Conservation (phyloP, 2,888 invertebrate genomes). For the Tenodera sinensis region DNA sequence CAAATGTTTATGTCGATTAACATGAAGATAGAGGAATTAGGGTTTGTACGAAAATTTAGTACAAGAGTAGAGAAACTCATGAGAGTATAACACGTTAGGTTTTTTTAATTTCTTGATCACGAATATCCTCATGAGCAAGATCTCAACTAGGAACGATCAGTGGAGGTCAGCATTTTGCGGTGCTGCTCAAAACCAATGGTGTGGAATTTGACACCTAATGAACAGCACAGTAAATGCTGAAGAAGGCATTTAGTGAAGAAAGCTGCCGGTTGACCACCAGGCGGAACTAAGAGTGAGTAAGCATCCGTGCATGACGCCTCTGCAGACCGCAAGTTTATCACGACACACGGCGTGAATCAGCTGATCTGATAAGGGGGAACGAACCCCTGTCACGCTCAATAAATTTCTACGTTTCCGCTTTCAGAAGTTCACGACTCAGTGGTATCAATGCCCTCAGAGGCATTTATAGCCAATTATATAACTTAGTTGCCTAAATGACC, state of each 20-base stretch:
- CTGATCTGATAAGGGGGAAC: background rate
- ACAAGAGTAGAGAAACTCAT: too few relatives aligned
- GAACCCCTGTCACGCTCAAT: background rate
- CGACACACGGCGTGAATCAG: background rate
- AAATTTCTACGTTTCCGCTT: background rate
- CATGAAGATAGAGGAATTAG: too few relatives aligned
- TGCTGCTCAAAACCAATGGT: background rate
- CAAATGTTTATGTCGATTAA: too few relatives aligned
- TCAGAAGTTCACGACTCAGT: background rate
- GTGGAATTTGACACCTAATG: background rate
- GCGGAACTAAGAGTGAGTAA: background rate
- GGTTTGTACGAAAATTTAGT: too few relatives aligned
- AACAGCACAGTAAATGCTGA: background rate
- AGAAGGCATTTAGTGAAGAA: background rate
- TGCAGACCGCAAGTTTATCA: background rate
- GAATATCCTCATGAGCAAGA: too few relatives aligned
- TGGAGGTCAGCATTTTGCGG: background rate
- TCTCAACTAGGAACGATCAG: background rate
- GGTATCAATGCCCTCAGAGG: background rate
- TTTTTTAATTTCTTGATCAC: too few relatives aligned
- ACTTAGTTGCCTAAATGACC: background rate
- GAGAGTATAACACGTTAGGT: too few relatives aligned
- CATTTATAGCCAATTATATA: background rate
- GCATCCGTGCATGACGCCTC: background rate
- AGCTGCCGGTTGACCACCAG: background rate